A percentile compares a stretch with the other conserved stretches of the same genome.
These are phyloP conservation scores for Aphidius colemani DNA, from an alignment of 2,888 invertebrate species.

Conservation along the genomic window DNA sequence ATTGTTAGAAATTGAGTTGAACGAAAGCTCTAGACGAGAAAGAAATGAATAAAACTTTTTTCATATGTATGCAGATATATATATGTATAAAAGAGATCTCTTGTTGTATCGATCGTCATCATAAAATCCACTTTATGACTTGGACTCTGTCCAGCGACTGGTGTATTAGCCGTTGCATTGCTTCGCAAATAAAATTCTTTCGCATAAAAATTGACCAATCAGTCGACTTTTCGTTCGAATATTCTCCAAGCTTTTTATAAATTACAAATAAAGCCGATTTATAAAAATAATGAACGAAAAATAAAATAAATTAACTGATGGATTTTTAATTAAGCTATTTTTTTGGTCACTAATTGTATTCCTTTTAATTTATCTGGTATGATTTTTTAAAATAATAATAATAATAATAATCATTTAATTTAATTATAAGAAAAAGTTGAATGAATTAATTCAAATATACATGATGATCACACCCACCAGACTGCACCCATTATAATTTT, in stretches of 20 bases:
- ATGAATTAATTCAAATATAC: constrained; percentile 34
- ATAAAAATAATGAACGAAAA: too few species aligned
- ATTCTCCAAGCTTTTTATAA: neutral
- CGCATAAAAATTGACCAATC: constrained; percentile 28
- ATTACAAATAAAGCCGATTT: too few species aligned
- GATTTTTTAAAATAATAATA: too few species aligned
- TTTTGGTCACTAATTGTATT: too few species aligned
- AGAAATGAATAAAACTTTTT: constrained; percentile 30
- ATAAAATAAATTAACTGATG: too few species aligned
- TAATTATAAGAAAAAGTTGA: constrained; percentile 47
- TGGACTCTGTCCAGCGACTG: constrained; percentile 60
- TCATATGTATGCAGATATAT: neutral
- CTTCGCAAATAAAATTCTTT: constrained; percentile 58
- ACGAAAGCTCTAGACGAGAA: constrained; percentile 31
- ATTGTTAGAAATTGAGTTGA: constrained; percentile 30
- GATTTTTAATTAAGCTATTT: too few species aligned
- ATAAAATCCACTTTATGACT: constrained; percentile 60
- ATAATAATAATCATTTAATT: constrained; percentile 20
- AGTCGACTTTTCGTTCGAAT: too few species aligned
- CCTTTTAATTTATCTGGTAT: too few species aligned
- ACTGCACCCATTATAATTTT: constrained; percentile 15
- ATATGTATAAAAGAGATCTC: constrained; percentile 42
- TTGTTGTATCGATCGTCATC: constrained; percentile 56
- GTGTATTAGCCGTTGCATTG: constrained; percentile 59
- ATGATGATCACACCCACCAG: constrained; percentile 31